Percentiles rank a stretch among this genome's conserved stretches.
Evolutionary conservation across 2,888 invertebrate species (phyloP).

Genomic region (Zele albiditarsus): DNA sequence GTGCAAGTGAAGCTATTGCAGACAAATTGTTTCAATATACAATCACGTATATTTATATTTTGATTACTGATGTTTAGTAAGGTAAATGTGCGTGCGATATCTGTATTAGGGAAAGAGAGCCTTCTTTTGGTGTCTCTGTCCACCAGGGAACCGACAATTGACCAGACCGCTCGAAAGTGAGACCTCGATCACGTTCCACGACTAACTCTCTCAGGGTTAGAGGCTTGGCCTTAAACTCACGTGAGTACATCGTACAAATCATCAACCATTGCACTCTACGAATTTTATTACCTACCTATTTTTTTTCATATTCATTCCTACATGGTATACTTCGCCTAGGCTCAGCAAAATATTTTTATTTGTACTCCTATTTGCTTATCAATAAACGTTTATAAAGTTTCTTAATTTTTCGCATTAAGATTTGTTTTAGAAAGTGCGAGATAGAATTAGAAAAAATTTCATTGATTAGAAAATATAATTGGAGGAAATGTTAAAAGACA

Average conservation of each 20-base stretch:
- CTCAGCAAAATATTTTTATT: too few relatives aligned
- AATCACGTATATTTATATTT: neutral
- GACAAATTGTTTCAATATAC: too few relatives aligned
- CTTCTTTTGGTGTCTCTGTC: conserved; percentile 10
- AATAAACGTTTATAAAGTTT: too few relatives aligned
- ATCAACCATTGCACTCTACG: neutral
- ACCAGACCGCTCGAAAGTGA: conserved; percentile 61
- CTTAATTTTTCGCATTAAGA: too few relatives aligned
- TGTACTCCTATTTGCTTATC: too few relatives aligned
- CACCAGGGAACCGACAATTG: conserved; percentile 44
- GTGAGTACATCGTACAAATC: neutral
- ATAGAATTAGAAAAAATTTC: neutral
- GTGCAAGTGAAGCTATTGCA: neutral
- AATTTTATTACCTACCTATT: neutral
- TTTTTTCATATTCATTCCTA: neutral
- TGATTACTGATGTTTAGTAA: neutral
- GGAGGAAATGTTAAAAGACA: neutral
- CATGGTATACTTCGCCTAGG: neutral
- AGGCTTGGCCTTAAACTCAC: conserved; percentile 48
- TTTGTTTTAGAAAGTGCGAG: too few relatives aligned
- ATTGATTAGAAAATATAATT: neutral
- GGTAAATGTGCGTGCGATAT: neutral
- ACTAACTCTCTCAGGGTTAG: conserved; percentile 45
- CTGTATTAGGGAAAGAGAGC: conserved; percentile 9
- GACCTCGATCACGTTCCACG: conserved; percentile 65